phyloP scores from a whole-genome alignment of 2,888 invertebrate species.

The Scaeva pyrastri region DNA sequence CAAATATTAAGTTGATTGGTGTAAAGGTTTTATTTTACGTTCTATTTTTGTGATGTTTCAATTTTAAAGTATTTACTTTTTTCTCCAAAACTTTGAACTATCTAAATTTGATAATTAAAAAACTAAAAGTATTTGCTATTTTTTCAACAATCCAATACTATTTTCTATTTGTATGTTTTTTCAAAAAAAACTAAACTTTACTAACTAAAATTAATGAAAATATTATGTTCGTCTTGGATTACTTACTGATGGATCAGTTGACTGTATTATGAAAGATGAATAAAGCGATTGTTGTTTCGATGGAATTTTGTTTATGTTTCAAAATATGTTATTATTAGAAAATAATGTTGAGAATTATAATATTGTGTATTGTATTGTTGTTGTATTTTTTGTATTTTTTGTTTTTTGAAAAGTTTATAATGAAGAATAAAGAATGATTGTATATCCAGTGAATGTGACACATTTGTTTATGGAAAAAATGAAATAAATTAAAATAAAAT shows the following conservation, averaged over 20 bases:
- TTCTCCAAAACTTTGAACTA: too few relatives aligned
- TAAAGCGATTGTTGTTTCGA: constrained; percentile 60
- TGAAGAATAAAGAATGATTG: constrained; percentile 51
- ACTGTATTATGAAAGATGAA: constrained; percentile 76
- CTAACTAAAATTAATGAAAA: constrained; percentile 23
- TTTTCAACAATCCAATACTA: too few relatives aligned
- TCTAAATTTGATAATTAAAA: too few relatives aligned
- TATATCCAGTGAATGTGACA: constrained; percentile 59
- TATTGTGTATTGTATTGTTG: constrained; percentile 9
- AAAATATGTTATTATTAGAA: background rate
- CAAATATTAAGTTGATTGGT: too few relatives aligned
- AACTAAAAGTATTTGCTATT: too few relatives aligned
- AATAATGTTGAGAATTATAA: constrained; percentile 32
- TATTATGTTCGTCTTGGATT: constrained; percentile 69
- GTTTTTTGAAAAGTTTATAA: constrained; percentile 55
- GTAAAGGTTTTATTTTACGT: too few relatives aligned
- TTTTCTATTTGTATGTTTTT: too few relatives aligned
- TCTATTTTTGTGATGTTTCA: too few relatives aligned
- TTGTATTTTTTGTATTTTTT: constrained; percentile 18
- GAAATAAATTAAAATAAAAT: background rate
- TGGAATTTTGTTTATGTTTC: constrained; percentile 25
- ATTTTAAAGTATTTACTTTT: too few relatives aligned
- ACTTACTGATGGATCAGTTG: constrained; percentile 79
- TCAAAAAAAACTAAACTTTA: constrained; percentile 21
- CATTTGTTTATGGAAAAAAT: constrained; percentile 40